Percentiles rank a stretch among this genome's conserved stretches.
Conservation (phyloP, 2,888 invertebrate species). For the Cryptus armator region DNA sequence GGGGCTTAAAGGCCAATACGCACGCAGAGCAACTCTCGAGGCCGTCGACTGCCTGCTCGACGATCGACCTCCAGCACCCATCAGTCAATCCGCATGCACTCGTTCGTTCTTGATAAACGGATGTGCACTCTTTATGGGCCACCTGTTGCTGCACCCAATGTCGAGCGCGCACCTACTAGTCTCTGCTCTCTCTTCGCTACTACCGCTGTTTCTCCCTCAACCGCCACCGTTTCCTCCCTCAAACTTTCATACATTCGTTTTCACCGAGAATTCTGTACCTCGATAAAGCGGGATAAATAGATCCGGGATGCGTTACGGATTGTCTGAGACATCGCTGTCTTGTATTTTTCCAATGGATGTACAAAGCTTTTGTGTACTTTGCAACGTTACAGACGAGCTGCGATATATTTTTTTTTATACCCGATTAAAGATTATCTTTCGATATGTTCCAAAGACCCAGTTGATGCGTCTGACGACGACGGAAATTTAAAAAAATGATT, state of each 20-base stretch:
- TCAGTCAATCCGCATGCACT: slow-evolving; percentile 85
- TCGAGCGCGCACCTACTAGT: slow-evolving; percentile 49
- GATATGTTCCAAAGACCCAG: not conserved
- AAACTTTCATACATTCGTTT: slow-evolving; percentile 75
- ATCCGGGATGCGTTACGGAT: not conserved
- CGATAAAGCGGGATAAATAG: slow-evolving; percentile 40
- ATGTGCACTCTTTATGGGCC: slow-evolving; percentile 85
- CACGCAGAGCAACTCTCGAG: slow-evolving; percentile 47
- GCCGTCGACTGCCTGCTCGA: slow-evolving; percentile 59
- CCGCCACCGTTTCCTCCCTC: slow-evolving; percentile 71
- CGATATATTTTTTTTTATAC: not conserved
- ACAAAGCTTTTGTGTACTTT: not conserved
- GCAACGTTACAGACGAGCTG: not conserved
- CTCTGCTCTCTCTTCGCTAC: slow-evolving; percentile 31
- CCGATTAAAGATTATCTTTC: not conserved
- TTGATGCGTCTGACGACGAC: no score
- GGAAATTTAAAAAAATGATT: no score
- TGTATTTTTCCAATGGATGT: not conserved
- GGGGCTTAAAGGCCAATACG: slow-evolving; percentile 65
- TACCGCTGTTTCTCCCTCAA: slow-evolving; percentile 7
- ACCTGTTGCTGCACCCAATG: slow-evolving; percentile 81
- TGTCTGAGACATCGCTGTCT: not conserved
- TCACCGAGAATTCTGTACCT: slow-evolving; percentile 35
- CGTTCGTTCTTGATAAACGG: slow-evolving; percentile 85
- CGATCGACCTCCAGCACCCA: slow-evolving; percentile 83